A percentile compares a stretch with the other conserved stretches of the same genome.
Evolutionary conservation across 2,113 vertebrate genomes (phyloP).

Genomic region (Acanthisitta chloris): DNA sequence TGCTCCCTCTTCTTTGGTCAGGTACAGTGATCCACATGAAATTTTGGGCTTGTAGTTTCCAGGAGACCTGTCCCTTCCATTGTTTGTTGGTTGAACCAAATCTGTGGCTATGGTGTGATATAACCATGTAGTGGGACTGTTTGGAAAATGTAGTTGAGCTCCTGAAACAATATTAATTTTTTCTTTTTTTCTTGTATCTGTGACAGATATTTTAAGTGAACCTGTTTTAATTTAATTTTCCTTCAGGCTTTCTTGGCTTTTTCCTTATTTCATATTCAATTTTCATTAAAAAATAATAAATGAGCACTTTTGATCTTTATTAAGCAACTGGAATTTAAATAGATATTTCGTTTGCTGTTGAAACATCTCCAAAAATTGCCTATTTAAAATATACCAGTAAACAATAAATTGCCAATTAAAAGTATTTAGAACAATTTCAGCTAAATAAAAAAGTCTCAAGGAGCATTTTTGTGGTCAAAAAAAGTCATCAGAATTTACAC

Average conservation of each 20-base stretch:
- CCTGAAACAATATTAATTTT: not conserved
- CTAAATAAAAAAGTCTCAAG: not conserved
- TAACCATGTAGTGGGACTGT: not conserved
- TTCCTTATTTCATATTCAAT: not conserved
- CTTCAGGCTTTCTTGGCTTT: not conserved
- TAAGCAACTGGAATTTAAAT: not conserved
- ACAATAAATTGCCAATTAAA: not conserved
- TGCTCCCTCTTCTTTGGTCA: not conserved
- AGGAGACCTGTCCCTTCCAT: not conserved
- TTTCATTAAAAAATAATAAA: not conserved
- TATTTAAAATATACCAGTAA: not conserved
- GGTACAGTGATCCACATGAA: rapidly evolving
- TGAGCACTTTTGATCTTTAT: not conserved
- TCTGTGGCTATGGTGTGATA: not conserved
- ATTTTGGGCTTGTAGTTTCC: not conserved
- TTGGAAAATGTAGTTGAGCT: not conserved
- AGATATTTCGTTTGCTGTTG: not conserved
- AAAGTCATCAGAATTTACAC: not conserved
- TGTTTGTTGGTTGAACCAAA: not conserved
- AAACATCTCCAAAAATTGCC: not conserved
- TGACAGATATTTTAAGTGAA: not conserved
- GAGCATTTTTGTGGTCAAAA: not conserved
- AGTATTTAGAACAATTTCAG: not conserved
- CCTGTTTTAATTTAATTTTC: not conserved
- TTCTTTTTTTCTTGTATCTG: not conserved